A percentile compares a stretch with the other conserved stretches of the same genome.
These are phyloP conservation scores for Eurytoma adleriae DNA, from an alignment of 2,888 invertebrate genomes.

Conservation along the genomic window DNA sequence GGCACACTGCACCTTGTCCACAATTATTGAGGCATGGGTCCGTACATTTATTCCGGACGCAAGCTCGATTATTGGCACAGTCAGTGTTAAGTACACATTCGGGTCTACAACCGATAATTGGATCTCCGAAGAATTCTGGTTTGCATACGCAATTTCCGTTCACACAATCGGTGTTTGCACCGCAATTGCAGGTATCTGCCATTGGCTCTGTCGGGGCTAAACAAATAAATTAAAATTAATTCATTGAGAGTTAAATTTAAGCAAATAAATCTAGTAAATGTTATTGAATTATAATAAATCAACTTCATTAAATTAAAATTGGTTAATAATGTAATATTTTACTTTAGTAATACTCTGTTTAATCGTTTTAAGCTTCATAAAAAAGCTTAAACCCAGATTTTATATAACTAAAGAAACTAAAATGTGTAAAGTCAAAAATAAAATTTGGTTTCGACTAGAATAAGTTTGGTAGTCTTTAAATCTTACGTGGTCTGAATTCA, in stretches of 20 bases:
- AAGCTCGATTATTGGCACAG: conserved; percentile 84
- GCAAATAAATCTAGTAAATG: no score
- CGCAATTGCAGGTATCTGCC: conserved; percentile 77
- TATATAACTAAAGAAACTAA: no score
- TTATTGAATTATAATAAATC: no score
- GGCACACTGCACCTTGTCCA: conserved; percentile 83
- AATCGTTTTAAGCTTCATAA: no score
- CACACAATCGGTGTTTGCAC: conserved; percentile 83
- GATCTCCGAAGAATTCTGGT: conserved; percentile 76
- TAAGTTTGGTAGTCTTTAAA: no score
- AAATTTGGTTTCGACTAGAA: not conserved
- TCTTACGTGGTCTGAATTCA: conserved; percentile 49
- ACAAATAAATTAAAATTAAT: conserved; percentile 2
- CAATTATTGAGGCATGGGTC: conserved; percentile 86
- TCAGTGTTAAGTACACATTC: conserved; percentile 86
- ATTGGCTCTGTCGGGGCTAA: not conserved
- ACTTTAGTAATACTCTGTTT: no score
- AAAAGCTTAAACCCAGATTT: no score
- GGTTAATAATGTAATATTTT: not conserved
- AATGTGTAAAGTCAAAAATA: not conserved
- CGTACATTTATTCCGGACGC: conserved; percentile 85
- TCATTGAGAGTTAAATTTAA: not conserved
- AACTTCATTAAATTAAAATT: no score
- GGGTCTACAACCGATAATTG: conserved; percentile 76
- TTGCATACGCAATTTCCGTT: conserved; percentile 70